Evolutionary conservation across 2,797 vertebrate species (phyloP).

Genomic region (Cetoscarus ocellatus): DNA sequence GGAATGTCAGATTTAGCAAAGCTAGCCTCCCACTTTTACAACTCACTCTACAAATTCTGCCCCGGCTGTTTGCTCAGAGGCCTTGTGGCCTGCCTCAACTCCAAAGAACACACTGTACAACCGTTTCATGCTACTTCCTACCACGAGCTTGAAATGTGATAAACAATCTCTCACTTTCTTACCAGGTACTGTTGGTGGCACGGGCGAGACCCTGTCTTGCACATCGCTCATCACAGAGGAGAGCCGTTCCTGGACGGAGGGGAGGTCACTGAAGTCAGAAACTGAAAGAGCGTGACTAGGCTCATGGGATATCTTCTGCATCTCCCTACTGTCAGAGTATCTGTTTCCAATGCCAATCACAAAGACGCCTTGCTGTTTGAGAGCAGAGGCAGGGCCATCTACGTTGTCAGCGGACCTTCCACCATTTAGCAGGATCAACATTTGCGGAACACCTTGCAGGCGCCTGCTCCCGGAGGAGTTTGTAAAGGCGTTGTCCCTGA

Average conservation of each 20-base stretch:
- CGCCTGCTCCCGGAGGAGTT: slow-evolving; percentile 67
- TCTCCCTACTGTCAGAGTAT: slow-evolving; percentile 61
- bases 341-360: slow-evolving; percentile 62
- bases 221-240: slow-evolving; percentile 48
- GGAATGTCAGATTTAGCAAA: background rate
- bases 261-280: slow-evolving; percentile 57
- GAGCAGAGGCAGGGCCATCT: slow-evolving; percentile 37
- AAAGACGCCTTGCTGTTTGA: slow-evolving; percentile 52
- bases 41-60: background rate
- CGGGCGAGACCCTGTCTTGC: slow-evolving; percentile 10
- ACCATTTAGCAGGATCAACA: slow-evolving; percentile 67
- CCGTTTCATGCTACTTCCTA: background rate
- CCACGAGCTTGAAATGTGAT: background rate
- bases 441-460: slow-evolving; percentile 61
- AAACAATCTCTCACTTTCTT: slow-evolving; percentile 33
- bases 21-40: background rate
- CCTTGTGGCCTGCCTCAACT: background rate
- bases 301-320: slow-evolving; percentile 57
- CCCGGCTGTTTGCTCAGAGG: background rate
- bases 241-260: slow-evolving; percentile 52
- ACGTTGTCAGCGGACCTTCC: slow-evolving; percentile 70
- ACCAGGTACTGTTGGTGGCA: slow-evolving; percentile 59
- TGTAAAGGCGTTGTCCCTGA: slow-evolving; percentile 68
- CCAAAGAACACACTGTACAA: background rate
- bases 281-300: slow-evolving; percentile 53